Percentiles rank a stretch among this genome's conserved stretches.
phyloP scores from a whole-genome alignment of 2,113 vertebrate genomes.

The Toxostoma redivivum region DNA sequence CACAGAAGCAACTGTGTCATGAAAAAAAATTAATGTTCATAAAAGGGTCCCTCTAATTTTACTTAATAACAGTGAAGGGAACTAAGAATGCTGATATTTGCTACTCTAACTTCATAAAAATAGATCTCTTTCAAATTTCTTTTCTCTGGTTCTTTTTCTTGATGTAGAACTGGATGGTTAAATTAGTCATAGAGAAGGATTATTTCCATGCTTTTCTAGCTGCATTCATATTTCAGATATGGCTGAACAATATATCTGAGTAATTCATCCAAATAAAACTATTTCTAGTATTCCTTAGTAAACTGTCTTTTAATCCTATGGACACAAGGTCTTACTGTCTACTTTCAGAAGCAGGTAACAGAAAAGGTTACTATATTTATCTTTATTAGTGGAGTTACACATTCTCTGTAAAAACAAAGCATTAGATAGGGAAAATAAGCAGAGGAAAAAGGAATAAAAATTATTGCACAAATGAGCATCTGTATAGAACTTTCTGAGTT shows the following conservation, averaged over 20 bases:
- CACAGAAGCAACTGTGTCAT: neutral
- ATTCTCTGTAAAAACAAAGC: neutral
- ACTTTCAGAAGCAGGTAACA: neutral
- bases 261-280: neutral
- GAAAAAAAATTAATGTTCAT: neutral
- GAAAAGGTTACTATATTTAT: neutral
- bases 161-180: neutral
- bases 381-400: neutral
- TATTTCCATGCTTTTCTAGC: neutral
- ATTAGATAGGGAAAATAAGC: neutral
- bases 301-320: neutral
- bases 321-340: neutral
- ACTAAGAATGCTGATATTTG: neutral
- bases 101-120: neutral
- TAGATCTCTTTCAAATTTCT: neutral
- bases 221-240: neutral
- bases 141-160: neutral
- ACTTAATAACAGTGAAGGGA: neutral
- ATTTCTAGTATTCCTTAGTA: neutral
- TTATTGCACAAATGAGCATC: neutral
- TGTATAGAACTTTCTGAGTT: neutral
- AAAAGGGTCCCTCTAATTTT: neutral
- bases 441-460: neutral
- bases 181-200: neutral
- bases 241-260: neutral